Evolutionary conservation across 1,140 invertebrate genomes (phyloP), one percentile per base, ranked within the genome.

Genomic region (Adelges cooleyi): DNA sequence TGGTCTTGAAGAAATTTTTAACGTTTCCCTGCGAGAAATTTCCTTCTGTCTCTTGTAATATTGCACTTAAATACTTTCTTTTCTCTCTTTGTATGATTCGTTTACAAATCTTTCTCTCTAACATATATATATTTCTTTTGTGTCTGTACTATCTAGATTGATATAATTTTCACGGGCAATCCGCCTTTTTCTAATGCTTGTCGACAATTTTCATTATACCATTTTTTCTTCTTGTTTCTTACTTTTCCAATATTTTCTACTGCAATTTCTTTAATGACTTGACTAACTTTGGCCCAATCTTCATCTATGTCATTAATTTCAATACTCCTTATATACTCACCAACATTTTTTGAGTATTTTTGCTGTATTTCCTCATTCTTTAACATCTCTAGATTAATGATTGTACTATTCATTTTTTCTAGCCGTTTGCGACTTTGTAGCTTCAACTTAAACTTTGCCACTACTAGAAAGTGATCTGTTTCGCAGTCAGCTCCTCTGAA

Each of bases 161-260:
- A 68, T 62, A 4, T 49, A 29, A 42, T 36, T 68, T 17, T 70
- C 71, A n/a, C 67, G 67, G 20, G 62, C 66, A 44, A 73, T 80
- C 20, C 54, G 36, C 3, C 29, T 33, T 33, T 33, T 33, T 33
- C 29, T 33, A 33, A 6, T 33, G 29, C 29, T 33, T 33, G 29
- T 33, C 29, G 29, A 33, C 29, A 33, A 11, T 6, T 33, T 33
- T 33, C 29, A 33, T 33, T 33, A 33, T 33, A 33, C 29, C 29
- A 33, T 33, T 33, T 33, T 33, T 33, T 33, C 29, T 33, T 11
- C 29, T 33, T 33, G 29, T 33, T 33, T 33, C 29, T 33, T 33
- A 11, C n/a, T n/a, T n/a, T n/a, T n/a, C n/a, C n/a, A n/a, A n/a
- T n/a, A n/a, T n/a, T 38, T 38, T 33, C 11, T 33, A 11, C 29